Evolutionary conservation across 1,140 invertebrate species (phyloP).

Genomic region (Drepana arcuata): DNA sequence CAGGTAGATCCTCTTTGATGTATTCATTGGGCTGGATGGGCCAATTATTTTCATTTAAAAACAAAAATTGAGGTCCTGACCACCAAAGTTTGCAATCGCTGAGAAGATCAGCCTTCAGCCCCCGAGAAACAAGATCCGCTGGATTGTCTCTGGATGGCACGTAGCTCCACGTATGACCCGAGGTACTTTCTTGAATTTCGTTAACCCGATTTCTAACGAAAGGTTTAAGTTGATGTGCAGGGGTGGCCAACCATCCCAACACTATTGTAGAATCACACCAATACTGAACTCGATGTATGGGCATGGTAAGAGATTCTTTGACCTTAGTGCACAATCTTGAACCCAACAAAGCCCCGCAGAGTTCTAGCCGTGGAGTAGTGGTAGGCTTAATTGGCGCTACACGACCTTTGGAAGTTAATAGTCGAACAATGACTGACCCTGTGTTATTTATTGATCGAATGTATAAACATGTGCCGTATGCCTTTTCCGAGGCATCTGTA

Average conservation of each 20-base stretch:
- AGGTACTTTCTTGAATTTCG: constrained; percentile 33
- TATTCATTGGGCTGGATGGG: constrained; percentile 2
- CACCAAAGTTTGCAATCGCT: constrained; percentile 37
- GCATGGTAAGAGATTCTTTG: constrained; percentile 20
- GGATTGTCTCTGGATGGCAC: constrained; percentile 39
- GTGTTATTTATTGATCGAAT: constrained; percentile 6
- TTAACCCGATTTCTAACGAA: constrained; percentile 35
- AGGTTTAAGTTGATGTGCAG: constrained; percentile 17
- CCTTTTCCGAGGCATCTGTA: constrained; percentile 13
- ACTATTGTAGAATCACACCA: constrained; percentile 22
- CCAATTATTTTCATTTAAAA: constrained; percentile 6
- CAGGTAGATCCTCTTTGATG: constrained; percentile 6
- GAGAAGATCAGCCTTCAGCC: constrained; percentile 22
- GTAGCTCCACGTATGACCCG: constrained; percentile 25
- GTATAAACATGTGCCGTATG: constrained; percentile 17
- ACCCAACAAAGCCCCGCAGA: constrained; percentile 30
- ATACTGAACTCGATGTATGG: constrained; percentile 5
- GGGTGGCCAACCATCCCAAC: constrained; percentile 24
- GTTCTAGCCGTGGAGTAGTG: constrained; percentile 31
- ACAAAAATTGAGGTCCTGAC: constrained; percentile 22
- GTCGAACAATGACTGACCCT: constrained; percentile 4
- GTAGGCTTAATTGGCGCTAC: constrained; percentile 11
- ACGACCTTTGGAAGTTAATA: constrained; percentile 12
- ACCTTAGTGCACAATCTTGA: constrained; percentile 27
- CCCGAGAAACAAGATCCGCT: constrained; percentile 54